Conservation (phyloP, 2,888 invertebrate genomes). For the Nebria brevicollis region DNA sequence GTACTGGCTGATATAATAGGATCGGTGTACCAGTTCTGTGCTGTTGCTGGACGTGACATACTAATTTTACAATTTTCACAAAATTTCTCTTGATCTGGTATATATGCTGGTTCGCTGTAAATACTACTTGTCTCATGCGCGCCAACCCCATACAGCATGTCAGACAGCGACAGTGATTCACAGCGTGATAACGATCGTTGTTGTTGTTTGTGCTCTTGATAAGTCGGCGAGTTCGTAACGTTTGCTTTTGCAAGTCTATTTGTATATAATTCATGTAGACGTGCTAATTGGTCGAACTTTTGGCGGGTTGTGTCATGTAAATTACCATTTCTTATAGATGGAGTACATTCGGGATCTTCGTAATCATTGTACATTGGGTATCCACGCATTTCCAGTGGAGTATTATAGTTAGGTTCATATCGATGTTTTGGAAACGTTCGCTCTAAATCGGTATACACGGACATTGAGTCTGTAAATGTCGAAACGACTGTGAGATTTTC, state of each 20-base stretch:
- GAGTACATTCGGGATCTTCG: constrained; percentile 62
- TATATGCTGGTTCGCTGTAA: constrained; percentile 86
- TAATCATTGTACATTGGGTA: constrained; percentile 70
- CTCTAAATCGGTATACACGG: constrained; percentile 74
- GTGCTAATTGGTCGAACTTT: constrained; percentile 83
- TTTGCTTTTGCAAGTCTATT: constrained; percentile 81
- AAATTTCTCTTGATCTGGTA: constrained; percentile 74
- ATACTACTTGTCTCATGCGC: constrained; percentile 82
- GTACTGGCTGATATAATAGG: constrained; percentile 66
- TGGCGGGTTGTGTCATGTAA: constrained; percentile 61
- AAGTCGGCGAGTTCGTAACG: constrained; percentile 72
- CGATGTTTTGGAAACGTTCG: constrained; percentile 72
- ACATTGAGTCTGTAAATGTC: constrained; percentile 83
- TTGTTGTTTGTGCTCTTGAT: constrained; percentile 60
- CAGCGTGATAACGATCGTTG: constrained; percentile 71
- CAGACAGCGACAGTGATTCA: constrained; percentile 76
- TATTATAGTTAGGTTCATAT: constrained; percentile 64
- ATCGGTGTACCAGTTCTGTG: constrained; percentile 72
- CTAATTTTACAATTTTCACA: constrained; percentile 80
- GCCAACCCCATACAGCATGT: constrained; percentile 74
- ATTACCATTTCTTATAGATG: constrained; percentile 56
- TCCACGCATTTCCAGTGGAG: constrained; percentile 51
- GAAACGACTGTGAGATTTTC: constrained; percentile 92
- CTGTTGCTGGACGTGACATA: constrained; percentile 75
- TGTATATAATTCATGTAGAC: constrained; percentile 83